Base-by-base conservation (phyloP, 2,113 vertebrate species). In the Bufo bufo region DNA sequence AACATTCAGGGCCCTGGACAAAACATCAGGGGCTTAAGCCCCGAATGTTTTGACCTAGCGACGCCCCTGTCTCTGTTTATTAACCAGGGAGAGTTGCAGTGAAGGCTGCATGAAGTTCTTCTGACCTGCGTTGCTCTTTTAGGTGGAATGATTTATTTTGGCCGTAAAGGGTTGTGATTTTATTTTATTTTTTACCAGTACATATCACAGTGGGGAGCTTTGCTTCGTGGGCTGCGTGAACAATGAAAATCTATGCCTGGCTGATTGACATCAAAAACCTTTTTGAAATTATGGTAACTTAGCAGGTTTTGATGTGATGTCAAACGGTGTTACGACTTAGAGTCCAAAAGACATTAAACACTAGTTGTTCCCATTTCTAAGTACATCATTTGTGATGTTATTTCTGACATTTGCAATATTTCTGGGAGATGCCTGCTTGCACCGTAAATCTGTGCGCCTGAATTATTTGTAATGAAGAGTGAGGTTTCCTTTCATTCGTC, bases 351-450 rank as follows among this genome's bases (percentile, higher is more conserved):
- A 10, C 52, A 82, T 82, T 87, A 82, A 63, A 82, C 16, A 52
- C 43, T 5, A 47, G 20, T 63, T 88, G 19, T 83, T 88, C 13
- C 80, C 65, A 74, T 83, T 74, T 69, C 19, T 33, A 74, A 52
- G 77, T 66, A 65, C 56, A n/a, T 66, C 0, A 71, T 65, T 54
- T n/a, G 50, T 58, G 63, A 69, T 81, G 85, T 71, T 71, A 54
- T 80, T 87, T 79, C 63, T 80, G 85, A 86, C 85, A 79, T 66
- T 20, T 16, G 74, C 14, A n/a, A 74, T 90, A 78, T 50, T 66
- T 59, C 56, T 63, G 63, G 81, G 20, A 13, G 20, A 52, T 23
- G 52, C 47, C 69, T 50, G 49, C 14, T 45, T 23, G 49, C 19
- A 63, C 43, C 45, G 81, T 69, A 83, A 69, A 83, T 66, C 47